Evolutionary conservation across 2,113 vertebrate genomes (phyloP), one percentile per base, ranked within the genome.

Genomic region (Rutilus rutilus): DNA sequence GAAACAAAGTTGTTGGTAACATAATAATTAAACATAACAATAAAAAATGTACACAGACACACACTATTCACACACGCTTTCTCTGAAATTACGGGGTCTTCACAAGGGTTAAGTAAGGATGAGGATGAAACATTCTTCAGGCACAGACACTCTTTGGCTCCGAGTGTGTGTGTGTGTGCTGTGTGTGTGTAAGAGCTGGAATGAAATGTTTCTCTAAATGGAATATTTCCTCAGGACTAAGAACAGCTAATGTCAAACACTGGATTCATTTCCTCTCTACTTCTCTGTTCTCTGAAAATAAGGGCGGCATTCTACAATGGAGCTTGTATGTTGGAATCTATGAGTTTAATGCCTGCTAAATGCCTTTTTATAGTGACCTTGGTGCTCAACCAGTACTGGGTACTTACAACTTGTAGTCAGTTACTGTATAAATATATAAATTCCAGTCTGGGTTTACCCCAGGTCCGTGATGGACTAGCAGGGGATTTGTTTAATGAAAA

Each of bases 171-270:
- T 30, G 60, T 62, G n/a, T 62, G 60, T 12, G 60, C 1, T 8
- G 39, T 39, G 39, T 39, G 39, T 39, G 39, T 39, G 39, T 39
- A 36, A 23, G 42, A 45, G 6, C 15, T 60, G 52, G 64, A 82
- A 80, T 30, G 45, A 82, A 77, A 36, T 73, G 36, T 78, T 82
- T 60, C 83, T 83, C 86, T 90, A 93, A 93, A 91, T 91, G 92
- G 87, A 52, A 80, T 47, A 67, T 87, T 86, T 86, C 91, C 88
- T 67, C 27, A 76, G 91, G 89, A 90, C 80, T 84, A 25, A 83
- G 73, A 82, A 30, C 42, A 85, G 89, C 91, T 93, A 87, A 93
- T 89, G 90, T 93, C 90, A 91, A 2, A 54, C 62, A 67, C 73
- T 45, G 67, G 54, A 71, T 67, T 67, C 5, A 67, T 59, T 36